Percentiles rank a stretch among this genome's conserved stretches.
phyloP scores from a whole-genome alignment of 1,140 invertebrate species.

The Melitaea cinxia region DNA sequence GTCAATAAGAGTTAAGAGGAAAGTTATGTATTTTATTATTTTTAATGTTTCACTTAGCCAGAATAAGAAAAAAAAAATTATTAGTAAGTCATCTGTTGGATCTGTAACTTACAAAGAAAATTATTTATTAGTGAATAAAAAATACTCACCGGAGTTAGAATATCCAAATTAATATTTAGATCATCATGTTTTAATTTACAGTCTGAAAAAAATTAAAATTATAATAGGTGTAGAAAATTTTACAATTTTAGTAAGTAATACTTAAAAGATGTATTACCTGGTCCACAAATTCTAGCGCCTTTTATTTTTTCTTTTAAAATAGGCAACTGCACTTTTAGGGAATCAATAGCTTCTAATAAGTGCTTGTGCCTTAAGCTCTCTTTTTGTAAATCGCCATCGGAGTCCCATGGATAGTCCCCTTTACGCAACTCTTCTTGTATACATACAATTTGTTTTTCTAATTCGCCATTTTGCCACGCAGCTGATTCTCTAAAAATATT shows the following conservation, averaged over 20 bases:
- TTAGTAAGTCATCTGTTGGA: no score
- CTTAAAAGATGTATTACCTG: constrained; percentile 47
- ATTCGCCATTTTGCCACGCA: constrained; percentile 72
- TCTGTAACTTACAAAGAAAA: no score
- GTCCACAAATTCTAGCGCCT: constrained; percentile 74
- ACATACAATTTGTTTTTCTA: constrained; percentile 73
- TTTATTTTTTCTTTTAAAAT: constrained; percentile 74
- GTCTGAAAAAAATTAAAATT: constrained; percentile 40
- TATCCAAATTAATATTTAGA: constrained; percentile 80
- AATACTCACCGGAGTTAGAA: constrained; percentile 76
- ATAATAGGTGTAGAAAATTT: background rate
- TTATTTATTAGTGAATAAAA: background rate
- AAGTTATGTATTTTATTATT: no score
- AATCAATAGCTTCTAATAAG: constrained; percentile 66
- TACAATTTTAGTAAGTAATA: background rate
- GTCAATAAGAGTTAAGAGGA: no score
- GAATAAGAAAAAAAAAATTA: no score
- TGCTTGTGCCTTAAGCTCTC: constrained; percentile 64
- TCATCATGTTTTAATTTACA: constrained; percentile 80
- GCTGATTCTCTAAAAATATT: constrained; percentile 65
- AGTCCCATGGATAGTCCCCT: constrained; percentile 70
- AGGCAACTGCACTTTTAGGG: constrained; percentile 65
- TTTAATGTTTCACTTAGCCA: no score
- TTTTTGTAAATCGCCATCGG: constrained; percentile 63
- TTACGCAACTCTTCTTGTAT: constrained; percentile 76